Evolutionary conservation across 1,140 invertebrate species (phyloP), one percentile per base, ranked within the genome.

Genomic region (Drosophila kohkoa): DNA sequence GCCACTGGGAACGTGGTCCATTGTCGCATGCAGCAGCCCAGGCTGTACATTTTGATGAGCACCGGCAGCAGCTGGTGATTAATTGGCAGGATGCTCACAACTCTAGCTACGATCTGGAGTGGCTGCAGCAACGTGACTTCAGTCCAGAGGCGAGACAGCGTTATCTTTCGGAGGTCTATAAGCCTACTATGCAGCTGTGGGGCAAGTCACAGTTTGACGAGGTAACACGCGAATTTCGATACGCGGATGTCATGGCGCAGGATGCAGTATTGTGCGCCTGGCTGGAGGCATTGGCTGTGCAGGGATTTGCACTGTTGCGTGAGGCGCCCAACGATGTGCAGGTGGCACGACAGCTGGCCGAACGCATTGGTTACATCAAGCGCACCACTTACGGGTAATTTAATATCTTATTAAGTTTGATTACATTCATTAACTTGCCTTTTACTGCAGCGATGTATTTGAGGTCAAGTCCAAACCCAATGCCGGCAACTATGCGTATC

Each of bases 401-500:
- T 2, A 11, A 35, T 8, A 3, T 35, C 3, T 13, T 13, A 3
- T 16, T 30, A 3, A 32, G 4, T 16, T 48, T 52, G 5, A 16
- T 41, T 15, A n/a, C 8, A 10, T 1, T 43, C 13, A 41, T 13
- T 28, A 63, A 41, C 32, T 13, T 10, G 38, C 43, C 0, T 11
- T 13, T 38, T 5, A 5, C 1, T 25, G 8, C 46, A 92, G 91
- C 0, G 93, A 95, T 59, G 94, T 95, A 52, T 96, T 95, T 74
- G 93, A 94, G 38, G 95, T 96, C 1, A 94, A 94, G 85, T 93
- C 94, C 11, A 95, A 96, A 58, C 89, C 93, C 10, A 94, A 94
- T 75, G 95, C 96, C 0, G 95, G 93, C n/a, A 96, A 96, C 79
- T 94, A 96, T 13, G 96, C 96, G 4, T 96, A 96, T 73, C 85